Evolutionary conservation across 2,113 vertebrate genomes (phyloP).

Genomic region (Ictalurus punctatus): DNA sequence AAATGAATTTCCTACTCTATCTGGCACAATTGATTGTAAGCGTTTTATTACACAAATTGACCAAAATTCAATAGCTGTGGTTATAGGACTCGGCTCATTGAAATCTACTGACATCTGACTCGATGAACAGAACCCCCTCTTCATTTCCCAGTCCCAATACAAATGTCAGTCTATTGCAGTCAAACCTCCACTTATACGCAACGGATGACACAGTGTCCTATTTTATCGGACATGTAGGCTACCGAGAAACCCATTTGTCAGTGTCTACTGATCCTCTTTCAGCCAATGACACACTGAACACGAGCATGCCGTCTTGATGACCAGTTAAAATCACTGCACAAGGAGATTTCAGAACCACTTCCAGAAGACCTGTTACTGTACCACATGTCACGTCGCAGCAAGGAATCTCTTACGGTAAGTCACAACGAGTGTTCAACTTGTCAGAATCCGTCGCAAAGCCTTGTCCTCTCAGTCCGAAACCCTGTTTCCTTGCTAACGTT

Average conservation of each 20-base stretch:
- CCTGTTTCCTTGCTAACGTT: neutral
- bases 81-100: conserved; percentile 30
- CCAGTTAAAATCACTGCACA: neutral
- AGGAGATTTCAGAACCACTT: conserved; percentile 19
- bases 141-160: conserved; percentile 13
- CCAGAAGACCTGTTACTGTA: neutral
- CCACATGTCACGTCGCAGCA: neutral
- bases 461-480: neutral
- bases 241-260: conserved; percentile 8
- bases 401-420: neutral
- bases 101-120: conserved; percentile 40
- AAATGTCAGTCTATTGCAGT: conserved; percentile 14
- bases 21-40: conserved; percentile 30
- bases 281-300: neutral
- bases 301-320: neutral
- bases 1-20: conserved; percentile 2
- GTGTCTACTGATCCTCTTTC: neutral
- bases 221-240: neutral
- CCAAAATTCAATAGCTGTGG: conserved; percentile 42
- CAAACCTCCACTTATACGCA: neutral
- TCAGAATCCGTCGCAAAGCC: neutral
- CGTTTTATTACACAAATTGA: conserved; percentile 46
- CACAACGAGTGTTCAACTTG: neutral
- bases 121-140: conserved; percentile 26
- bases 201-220: neutral